Percentiles rank a stretch among this genome's conserved stretches.
Conservation (phyloP, 2,797 vertebrate genomes). For the Myiothlypis chrysogaster region DNA sequence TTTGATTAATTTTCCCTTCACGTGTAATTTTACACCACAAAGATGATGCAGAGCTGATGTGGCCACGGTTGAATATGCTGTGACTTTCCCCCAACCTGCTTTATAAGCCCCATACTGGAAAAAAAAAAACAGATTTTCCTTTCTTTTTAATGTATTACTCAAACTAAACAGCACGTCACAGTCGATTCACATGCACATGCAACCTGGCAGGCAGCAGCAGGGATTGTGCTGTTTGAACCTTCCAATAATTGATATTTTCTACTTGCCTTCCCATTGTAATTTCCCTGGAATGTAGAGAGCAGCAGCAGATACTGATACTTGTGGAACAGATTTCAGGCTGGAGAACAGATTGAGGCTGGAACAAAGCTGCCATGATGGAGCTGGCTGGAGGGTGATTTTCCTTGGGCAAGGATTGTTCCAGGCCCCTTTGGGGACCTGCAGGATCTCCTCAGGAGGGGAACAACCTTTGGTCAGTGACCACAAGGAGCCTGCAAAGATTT, state of each 20-base stretch:
- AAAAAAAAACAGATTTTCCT: background rate
- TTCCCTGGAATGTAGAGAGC: background rate
- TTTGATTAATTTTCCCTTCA: background rate
- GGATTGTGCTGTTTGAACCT: background rate
- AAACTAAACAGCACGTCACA: accelerated
- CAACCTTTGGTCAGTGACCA: background rate
- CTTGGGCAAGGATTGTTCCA: background rate
- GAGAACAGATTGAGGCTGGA: background rate
- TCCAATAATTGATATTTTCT: background rate
- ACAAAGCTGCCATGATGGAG: background rate
- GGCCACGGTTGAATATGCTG: background rate
- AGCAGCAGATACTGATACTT: background rate
- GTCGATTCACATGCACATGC: background rate
- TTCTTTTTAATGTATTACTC: background rate
- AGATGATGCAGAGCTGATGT: background rate
- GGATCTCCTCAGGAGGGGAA: background rate
- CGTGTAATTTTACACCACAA: background rate
- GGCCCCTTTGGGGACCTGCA: background rate
- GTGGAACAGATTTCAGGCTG: background rate
- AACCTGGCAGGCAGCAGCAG: background rate
- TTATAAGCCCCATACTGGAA: background rate
- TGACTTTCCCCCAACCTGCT: background rate
- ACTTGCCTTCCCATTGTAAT: background rate
- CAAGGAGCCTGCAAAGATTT: constrained; percentile 47
- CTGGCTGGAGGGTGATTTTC: background rate